These are phyloP conservation scores for Lacerta bilineata DNA, from an alignment of 2,797 vertebrate genomes.

Conservation along the genomic window DNA sequence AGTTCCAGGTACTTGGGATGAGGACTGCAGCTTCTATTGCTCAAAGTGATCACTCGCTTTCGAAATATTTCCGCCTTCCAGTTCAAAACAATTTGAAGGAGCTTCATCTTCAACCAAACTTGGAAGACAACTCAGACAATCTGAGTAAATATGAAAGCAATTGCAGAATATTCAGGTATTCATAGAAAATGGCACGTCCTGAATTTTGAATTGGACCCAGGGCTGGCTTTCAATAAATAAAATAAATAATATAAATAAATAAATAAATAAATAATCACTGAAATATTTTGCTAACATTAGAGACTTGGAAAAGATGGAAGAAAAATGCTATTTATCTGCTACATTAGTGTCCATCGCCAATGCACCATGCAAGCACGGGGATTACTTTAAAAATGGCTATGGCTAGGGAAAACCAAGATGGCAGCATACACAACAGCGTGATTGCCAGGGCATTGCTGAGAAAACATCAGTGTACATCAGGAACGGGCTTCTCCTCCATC, in stretches of 20 bases:
- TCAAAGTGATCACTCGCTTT: background rate
- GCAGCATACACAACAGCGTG: background rate
- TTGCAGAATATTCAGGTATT: constrained; percentile 75
- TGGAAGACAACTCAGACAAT: constrained; percentile 56
- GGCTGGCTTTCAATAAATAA: constrained; percentile 71
- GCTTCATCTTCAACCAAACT: constrained; percentile 45
- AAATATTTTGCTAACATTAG: constrained; percentile 66
- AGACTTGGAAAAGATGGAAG: constrained; percentile 67
- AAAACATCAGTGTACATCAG: background rate
- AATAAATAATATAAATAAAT: constrained; percentile 77
- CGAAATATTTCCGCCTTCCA: background rate
- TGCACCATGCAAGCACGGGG: background rate
- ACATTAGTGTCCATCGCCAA: constrained; percentile 21
- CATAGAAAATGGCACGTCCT: constrained; percentile 74
- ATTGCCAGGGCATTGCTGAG: background rate
- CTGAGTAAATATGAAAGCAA: constrained; percentile 64
- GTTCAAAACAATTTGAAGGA: constrained; percentile 13
- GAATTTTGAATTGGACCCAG: constrained; percentile 62
- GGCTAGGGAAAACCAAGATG: background rate
- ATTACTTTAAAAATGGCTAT: background rate
- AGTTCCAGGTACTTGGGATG: too few relatives aligned
- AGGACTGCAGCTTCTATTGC: background rate
- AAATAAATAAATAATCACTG: constrained; percentile 76
- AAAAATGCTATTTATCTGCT: constrained; percentile 61
- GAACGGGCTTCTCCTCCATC: too few relatives aligned